Conservation (phyloP, 1,140 invertebrate species). For the Penaeus japonicus region DNA sequence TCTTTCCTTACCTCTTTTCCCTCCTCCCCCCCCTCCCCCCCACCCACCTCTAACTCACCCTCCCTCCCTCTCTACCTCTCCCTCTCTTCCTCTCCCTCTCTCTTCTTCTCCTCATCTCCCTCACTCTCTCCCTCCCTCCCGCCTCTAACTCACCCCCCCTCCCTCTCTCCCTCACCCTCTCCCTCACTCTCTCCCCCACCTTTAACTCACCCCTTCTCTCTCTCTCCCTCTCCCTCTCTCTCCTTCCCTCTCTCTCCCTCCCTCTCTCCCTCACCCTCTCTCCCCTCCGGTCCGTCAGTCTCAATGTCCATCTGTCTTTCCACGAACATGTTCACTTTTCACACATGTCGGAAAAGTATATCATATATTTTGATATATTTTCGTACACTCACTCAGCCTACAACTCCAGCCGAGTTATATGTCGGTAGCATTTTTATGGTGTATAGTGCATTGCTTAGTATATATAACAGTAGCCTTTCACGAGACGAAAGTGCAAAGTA, state of each 20-base stretch:
- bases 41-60: background rate
- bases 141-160: background rate
- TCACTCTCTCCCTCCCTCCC: background rate
- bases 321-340: no score
- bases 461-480: no score
- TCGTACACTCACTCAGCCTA: background rate
- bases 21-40: background rate
- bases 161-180: background rate
- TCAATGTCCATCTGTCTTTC: background rate
- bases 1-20: background rate
- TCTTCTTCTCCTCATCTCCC: background rate
- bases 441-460: no score
- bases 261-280: background rate
- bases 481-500: no score
- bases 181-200: background rate
- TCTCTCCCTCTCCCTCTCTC: background rate
- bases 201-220: background rate
- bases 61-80: background rate
- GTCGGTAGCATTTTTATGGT: no score
- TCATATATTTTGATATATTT: background rate
- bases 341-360: no score
- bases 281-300: background rate
- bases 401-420: no score
- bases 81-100: background rate
- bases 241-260: conserved; percentile 14